phyloP scores from a whole-genome alignment of 1,140 invertebrate species.

The Polypedilum vanderplanki region DNA sequence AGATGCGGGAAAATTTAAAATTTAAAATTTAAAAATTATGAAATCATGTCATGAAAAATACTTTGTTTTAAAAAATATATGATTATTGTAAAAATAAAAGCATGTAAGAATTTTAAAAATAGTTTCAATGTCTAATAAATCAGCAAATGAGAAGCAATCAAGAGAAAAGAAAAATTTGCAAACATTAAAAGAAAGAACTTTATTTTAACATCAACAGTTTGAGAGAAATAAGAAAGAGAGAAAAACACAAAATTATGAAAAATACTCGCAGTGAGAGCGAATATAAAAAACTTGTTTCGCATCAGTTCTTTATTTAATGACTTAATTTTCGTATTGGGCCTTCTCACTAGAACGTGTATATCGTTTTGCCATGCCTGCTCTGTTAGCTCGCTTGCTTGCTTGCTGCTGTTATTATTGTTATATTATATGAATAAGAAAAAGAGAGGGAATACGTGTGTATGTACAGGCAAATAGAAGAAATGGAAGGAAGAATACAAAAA shows the following conservation, averaged over 20 bases:
- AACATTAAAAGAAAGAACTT: no score
- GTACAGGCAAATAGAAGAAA: neutral
- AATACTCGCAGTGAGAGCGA: neutral
- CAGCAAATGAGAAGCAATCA: no score
- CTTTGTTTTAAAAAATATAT: no score
- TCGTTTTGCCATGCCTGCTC: constrained; percentile 15
- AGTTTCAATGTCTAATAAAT: no score
- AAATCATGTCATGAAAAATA: no score
- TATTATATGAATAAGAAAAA: neutral
- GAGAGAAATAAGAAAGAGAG: neutral
- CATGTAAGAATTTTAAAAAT: no score
- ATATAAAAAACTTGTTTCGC: constrained; percentile 26
- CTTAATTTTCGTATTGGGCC: constrained; percentile 21
- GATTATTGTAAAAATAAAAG: no score
- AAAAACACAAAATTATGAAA: neutral
- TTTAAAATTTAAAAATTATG: no score
- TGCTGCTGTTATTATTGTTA: neutral
- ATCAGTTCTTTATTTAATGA: constrained; percentile 28
- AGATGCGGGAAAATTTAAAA: no score
- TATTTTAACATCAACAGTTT: no score
- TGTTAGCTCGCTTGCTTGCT: neutral
- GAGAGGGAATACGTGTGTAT: neutral
- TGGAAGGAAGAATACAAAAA: neutral
- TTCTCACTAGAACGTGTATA: constrained; percentile 1
- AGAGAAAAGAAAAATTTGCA: no score